Conservation (phyloP, 2,113 vertebrate genomes). For the Epinephelus fuscoguttatus region DNA sequence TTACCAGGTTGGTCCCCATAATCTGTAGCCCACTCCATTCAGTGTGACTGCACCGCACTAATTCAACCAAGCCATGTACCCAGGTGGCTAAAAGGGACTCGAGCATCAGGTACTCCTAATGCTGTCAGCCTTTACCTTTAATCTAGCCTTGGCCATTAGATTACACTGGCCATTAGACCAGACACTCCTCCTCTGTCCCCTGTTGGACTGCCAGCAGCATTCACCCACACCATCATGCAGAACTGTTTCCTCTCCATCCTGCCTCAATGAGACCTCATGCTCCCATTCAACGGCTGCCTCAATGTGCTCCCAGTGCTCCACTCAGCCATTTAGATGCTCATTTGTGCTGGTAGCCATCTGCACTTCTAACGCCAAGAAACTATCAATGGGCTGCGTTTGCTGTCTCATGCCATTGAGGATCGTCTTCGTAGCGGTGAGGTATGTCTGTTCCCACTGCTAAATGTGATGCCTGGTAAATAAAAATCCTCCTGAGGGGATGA, state of each 20-base stretch:
- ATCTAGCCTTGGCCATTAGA: conserved; percentile 19
- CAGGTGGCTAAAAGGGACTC: neutral
- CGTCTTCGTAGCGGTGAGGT: neutral
- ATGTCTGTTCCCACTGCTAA: conserved; percentile 3
- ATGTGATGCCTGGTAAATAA: conserved; percentile 6
- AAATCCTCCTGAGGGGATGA: conserved; percentile 1
- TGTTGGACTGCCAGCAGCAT: conserved; percentile 5
- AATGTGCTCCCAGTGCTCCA: neutral
- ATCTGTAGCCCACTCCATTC: neutral
- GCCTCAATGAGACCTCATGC: conserved; percentile 21
- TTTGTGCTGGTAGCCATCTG: conserved; percentile 55
- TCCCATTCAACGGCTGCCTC: neutral
- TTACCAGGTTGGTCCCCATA: neutral
- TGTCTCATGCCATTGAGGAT: neutral
- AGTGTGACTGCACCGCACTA: no score
- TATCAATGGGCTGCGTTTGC: neutral
- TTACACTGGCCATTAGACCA: conserved; percentile 16
- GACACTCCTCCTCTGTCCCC: conserved; percentile 7
- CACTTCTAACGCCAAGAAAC: conserved; percentile 25
- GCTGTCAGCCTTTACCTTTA: neutral
- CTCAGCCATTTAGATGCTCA: conserved; percentile 42
- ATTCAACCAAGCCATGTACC: neutral
- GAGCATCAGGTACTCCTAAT: neutral
- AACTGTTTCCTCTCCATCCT: conserved; percentile 36
- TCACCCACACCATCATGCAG: neutral